Conservation (phyloP, 2,113 vertebrate genomes). For the Cavia aperea region DNA sequence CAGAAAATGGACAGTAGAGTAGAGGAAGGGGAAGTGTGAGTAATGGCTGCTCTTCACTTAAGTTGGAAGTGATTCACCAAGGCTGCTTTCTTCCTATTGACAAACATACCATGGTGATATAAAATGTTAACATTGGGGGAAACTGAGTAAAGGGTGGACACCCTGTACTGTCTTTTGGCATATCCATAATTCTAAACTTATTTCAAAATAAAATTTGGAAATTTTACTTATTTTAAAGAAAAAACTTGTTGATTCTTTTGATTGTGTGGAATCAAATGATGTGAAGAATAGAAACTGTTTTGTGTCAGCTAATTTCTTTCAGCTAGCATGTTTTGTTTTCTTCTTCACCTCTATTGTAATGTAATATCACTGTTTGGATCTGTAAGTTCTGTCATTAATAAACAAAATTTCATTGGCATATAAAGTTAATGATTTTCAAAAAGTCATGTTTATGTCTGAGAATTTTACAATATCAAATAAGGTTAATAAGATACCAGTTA, state of each 20-base stretch:
- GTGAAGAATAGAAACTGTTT: constrained; percentile 32
- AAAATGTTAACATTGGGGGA: neutral
- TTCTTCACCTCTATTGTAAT: neutral
- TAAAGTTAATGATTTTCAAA: constrained; percentile 32
- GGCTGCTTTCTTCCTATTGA: neutral
- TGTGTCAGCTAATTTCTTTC: constrained; percentile 20
- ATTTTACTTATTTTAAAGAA: neutral
- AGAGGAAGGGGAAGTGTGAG: neutral
- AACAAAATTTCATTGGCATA: neutral
- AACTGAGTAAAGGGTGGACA: neutral
- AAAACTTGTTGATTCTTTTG: neutral
- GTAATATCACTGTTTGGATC: neutral
- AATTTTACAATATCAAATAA: neutral
- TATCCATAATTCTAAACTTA: constrained; percentile 22
- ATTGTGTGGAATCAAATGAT: neutral
- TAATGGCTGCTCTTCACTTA: neutral
- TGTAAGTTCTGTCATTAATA: neutral
- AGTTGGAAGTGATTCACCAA: neutral
- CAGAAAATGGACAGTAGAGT: neutral
- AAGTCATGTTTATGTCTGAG: constrained; percentile 25
- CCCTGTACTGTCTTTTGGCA: neutral
- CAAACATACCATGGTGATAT: neutral
- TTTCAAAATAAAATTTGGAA: constrained; percentile 20
- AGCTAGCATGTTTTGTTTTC: neutral
- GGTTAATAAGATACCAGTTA: constrained; percentile 24